Evolutionary conservation across 2,113 vertebrate genomes (phyloP).

Genomic region (Dissostichus mawsoni): DNA sequence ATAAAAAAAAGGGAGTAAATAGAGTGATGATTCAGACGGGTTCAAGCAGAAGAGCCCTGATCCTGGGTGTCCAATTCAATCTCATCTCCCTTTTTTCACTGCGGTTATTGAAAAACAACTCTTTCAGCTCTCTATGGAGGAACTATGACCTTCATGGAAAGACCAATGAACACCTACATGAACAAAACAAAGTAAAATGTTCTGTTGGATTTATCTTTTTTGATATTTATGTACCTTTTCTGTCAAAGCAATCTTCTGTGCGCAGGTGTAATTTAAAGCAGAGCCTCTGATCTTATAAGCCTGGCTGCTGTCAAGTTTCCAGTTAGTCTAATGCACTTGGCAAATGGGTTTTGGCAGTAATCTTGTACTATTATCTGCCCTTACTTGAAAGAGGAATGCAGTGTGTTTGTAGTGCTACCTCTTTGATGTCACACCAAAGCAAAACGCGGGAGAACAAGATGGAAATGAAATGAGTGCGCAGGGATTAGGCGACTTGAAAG

Average conservation of each 20-base stretch:
- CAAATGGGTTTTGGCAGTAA: slow-evolving; percentile 59
- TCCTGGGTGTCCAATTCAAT: slow-evolving; percentile 8
- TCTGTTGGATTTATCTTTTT: not conserved
- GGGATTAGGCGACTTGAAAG: slow-evolving; percentile 67
- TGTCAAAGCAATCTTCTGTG: not conserved
- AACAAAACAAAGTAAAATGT: not conserved
- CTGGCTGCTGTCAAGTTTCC: slow-evolving; percentile 45
- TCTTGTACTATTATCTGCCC: slow-evolving; percentile 55
- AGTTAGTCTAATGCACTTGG: slow-evolving; percentile 32
- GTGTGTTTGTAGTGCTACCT: slow-evolving; percentile 44
- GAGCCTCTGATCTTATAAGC: slow-evolving; percentile 27
- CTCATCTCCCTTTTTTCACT: slow-evolving; percentile 24
- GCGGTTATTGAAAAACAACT: slow-evolving; percentile 12
- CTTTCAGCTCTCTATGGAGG: not conserved
- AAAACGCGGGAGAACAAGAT: slow-evolving; percentile 37
- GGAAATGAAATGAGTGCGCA: slow-evolving; percentile 49
- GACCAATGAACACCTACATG: slow-evolving; percentile 13
- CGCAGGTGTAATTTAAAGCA: slow-evolving; percentile 39
- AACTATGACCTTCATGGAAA: not conserved
- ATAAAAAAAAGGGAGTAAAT: slow-evolving; percentile 34
- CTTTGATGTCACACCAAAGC: slow-evolving; percentile 72
- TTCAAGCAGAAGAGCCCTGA: slow-evolving; percentile 26
- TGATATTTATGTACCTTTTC: not conserved
- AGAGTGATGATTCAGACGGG: slow-evolving; percentile 41
- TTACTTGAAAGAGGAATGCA: slow-evolving; percentile 59